Conservation (phyloP, 1,140 invertebrate species). For the Drosophila nasuta region DNA sequence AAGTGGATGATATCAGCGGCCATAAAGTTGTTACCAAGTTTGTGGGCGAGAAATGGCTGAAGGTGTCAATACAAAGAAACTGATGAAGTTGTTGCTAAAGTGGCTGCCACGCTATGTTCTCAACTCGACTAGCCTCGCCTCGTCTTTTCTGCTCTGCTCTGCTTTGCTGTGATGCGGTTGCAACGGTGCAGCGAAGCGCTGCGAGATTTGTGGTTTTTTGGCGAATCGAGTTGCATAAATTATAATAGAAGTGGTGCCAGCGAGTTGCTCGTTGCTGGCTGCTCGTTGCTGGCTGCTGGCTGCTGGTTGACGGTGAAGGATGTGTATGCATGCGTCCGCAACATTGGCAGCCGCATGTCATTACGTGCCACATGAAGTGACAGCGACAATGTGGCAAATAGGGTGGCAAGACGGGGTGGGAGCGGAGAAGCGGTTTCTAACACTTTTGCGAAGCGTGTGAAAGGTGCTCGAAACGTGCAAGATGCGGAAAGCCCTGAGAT, state of each 20-base stretch:
- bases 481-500: conserved; percentile 27
- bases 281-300: conserved; percentile 14
- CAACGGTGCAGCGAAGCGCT: conserved; percentile 44
- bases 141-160: too few species aligned
- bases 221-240: conserved; percentile 68
- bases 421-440: not conserved
- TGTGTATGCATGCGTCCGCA: conserved; percentile 48
- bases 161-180: conserved; percentile 5
- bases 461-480: conserved; percentile 54
- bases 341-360: conserved; percentile 78
- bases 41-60: not conserved
- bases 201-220: conserved; percentile 77
- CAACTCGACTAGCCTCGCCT: not conserved
- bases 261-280: conserved; percentile 28
- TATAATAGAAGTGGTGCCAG: conserved; percentile 45
- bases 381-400: conserved; percentile 31
- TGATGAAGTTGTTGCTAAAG: conserved; percentile 41
- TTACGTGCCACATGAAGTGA: conserved; percentile 62
- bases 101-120: conserved; percentile 10
- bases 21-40: not conserved
- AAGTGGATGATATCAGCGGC: not conserved
- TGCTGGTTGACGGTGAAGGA: conserved; percentile 39
- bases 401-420: not conserved
- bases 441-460: conserved; percentile 61
- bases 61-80: conserved; percentile 12